Evolutionary conservation across 1,140 invertebrate genomes (phyloP).

Genomic region (Heliothis subflexa): DNA sequence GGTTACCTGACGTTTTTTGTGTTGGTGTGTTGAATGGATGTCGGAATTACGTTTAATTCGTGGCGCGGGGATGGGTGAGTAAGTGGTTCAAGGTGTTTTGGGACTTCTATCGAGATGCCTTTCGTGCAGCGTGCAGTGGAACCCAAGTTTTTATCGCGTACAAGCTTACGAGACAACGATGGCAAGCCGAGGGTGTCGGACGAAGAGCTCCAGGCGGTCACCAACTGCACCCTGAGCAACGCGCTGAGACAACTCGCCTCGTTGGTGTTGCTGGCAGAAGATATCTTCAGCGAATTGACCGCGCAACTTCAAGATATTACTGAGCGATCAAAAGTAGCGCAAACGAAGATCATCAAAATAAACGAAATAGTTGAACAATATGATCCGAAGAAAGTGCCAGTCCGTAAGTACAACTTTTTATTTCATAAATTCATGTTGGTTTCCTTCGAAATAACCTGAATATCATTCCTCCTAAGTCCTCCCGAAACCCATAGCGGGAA

Average conservation of each 20-base stretch:
- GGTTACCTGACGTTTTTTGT: conserved; percentile 86
- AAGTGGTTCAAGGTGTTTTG: conserved; percentile 67
- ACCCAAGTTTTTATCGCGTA: conserved; percentile 89
- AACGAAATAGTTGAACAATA: conserved; percentile 88
- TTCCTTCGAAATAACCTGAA: background rate
- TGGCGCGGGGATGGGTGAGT: conserved; percentile 78
- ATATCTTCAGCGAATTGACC: conserved; percentile 92
- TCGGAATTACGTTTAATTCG: conserved; percentile 82
- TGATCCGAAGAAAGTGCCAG: conserved; percentile 93
- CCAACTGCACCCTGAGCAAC: conserved; percentile 92
- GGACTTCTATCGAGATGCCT: conserved; percentile 87
- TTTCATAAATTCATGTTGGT: background rate
- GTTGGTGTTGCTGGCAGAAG: conserved; percentile 91
- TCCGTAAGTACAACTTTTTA: conserved; percentile 90
- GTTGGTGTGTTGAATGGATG: conserved; percentile 83
- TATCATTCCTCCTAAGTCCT: background rate
- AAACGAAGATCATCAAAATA: conserved; percentile 88
- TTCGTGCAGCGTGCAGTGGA: conserved; percentile 91
- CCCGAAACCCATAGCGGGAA: background rate
- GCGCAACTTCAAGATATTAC: conserved; percentile 89
- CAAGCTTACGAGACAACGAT: conserved; percentile 87
- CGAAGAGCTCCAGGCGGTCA: conserved; percentile 91
- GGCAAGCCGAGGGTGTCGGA: conserved; percentile 88
- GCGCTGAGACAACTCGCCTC: conserved; percentile 92
- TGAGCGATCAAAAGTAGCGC: conserved; percentile 88